Percentiles rank a stretch among this genome's conserved stretches.
Evolutionary conservation across 1,140 invertebrate genomes (phyloP).

Genomic region (Wiebesia pumilae): DNA sequence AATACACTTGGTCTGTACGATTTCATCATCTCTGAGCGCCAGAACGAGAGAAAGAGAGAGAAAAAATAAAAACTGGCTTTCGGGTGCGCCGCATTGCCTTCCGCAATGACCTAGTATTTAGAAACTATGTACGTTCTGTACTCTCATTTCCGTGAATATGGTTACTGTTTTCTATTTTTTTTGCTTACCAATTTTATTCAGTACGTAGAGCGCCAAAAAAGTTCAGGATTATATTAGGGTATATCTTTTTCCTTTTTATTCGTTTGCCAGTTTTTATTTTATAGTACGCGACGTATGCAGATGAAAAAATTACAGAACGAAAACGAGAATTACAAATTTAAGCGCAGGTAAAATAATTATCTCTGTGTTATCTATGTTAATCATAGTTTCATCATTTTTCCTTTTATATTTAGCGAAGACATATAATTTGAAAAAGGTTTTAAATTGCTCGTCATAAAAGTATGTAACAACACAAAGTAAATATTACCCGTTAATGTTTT

Average conservation of each 20-base stretch:
- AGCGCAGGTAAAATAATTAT: too few relatives aligned
- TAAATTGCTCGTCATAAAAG: too few relatives aligned
- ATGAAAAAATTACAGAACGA: constrained; percentile 55
- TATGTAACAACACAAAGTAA: too few relatives aligned
- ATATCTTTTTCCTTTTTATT: too few relatives aligned
- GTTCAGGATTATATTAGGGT: neutral
- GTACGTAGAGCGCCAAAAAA: neutral
- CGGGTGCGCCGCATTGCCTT: constrained; percentile 58
- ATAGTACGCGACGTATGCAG: neutral
- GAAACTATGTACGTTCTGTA: neutral
- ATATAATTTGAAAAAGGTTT: too few relatives aligned
- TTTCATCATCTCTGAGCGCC: neutral
- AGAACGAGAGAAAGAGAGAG: constrained; percentile 3
- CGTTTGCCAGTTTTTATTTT: neutral
- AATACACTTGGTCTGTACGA: neutral
- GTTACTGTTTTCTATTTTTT: constrained; percentile 40
- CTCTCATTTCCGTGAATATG: neutral
- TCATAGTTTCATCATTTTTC: too few relatives aligned
- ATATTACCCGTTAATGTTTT: too few relatives aligned
- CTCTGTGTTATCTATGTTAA: too few relatives aligned
- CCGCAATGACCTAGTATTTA: constrained; percentile 61
- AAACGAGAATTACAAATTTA: constrained; percentile 7
- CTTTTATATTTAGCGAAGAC: too few relatives aligned
- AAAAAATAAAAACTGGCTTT: constrained; percentile 39
- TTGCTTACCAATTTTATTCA: constrained; percentile 50